These are phyloP conservation scores for Sphyrna mokarran DNA, from an alignment of 2,113 vertebrate species.

Conservation along the genomic window DNA sequence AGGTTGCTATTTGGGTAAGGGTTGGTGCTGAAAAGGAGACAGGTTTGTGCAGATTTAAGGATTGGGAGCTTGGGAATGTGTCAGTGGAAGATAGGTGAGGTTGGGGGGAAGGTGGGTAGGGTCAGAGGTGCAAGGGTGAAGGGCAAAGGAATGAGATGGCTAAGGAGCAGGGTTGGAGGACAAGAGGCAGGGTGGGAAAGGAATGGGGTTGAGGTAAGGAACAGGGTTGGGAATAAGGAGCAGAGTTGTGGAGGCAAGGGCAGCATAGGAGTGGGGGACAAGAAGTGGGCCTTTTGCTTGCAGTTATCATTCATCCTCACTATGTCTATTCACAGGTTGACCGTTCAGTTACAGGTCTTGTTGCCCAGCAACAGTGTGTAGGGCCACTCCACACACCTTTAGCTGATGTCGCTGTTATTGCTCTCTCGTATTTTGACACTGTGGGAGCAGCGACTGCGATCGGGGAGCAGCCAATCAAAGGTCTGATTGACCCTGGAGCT, in stretches of 20 bases:
- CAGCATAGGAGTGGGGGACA: not conserved
- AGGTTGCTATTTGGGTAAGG: not conserved
- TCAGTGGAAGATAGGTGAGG: not conserved
- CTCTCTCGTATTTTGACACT: constrained; percentile 70
- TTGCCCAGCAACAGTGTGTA: constrained; percentile 91
- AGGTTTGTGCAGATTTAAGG: not conserved
- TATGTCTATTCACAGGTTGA: constrained; percentile 65
- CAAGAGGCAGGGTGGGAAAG: not conserved
- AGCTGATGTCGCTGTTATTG: constrained; percentile 81
- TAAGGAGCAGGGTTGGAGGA: too few relatives aligned
- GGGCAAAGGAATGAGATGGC: too few relatives aligned
- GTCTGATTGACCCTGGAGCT: constrained; percentile 66
- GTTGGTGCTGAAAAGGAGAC: not conserved
- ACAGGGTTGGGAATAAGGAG: too few relatives aligned
- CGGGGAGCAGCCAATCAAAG: constrained; percentile 88
- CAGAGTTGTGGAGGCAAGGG: not conserved
- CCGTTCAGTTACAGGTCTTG: constrained; percentile 82
- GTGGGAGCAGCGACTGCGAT: constrained; percentile 76
- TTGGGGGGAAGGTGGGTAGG: too few relatives aligned
- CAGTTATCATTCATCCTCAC: not conserved
- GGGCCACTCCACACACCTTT: constrained; percentile 85
- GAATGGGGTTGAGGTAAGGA: not conserved
- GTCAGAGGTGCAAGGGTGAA: too few relatives aligned
- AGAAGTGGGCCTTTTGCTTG: not conserved
- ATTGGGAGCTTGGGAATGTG: not conserved